phyloP scores from a whole-genome alignment of 1,140 invertebrate genomes.

The Aphelenchoides besseyi region DNA sequence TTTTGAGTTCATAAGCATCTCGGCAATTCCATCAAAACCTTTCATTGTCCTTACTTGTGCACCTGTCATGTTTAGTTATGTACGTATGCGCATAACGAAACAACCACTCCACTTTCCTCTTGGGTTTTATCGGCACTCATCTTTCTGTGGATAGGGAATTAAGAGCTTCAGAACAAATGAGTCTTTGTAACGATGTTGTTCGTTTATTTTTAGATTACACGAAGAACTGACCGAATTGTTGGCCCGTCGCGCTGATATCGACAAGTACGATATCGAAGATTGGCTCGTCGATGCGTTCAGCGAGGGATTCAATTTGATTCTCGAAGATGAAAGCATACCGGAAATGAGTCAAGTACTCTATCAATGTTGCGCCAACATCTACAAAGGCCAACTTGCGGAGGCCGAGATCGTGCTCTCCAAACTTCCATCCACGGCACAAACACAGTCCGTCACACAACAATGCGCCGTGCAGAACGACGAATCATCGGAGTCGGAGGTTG shows the following conservation, averaged over 20 bases:
- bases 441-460: not conserved
- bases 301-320: conserved; percentile 32
- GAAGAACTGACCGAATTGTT: conserved; percentile 13
- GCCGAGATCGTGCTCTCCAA: not conserved
- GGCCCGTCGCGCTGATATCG: not conserved
- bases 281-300: conserved; percentile 34
- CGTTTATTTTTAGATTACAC: conserved; percentile 25
- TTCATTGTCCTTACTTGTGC: too few species aligned
- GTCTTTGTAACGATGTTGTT: too few species aligned
- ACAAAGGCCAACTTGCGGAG: not conserved
- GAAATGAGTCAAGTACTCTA: conserved; percentile 11
- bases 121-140: too few species aligned
- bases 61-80: too few species aligned
- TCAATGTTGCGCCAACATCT: not conserved
- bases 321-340: conserved; percentile 32
- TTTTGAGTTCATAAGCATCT: too few species aligned
- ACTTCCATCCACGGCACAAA: not conserved
- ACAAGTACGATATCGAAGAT: conserved; percentile 27
- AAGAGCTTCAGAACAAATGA: too few species aligned
- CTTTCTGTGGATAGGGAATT: too few species aligned
- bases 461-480: conserved; percentile 1
- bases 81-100: too few species aligned
- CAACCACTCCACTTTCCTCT: too few species aligned
- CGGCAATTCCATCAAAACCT: too few species aligned
- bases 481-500: conserved; percentile 12